Conservation (phyloP, 2,888 invertebrate species). For the Minunthozetes semirufus region DNA sequence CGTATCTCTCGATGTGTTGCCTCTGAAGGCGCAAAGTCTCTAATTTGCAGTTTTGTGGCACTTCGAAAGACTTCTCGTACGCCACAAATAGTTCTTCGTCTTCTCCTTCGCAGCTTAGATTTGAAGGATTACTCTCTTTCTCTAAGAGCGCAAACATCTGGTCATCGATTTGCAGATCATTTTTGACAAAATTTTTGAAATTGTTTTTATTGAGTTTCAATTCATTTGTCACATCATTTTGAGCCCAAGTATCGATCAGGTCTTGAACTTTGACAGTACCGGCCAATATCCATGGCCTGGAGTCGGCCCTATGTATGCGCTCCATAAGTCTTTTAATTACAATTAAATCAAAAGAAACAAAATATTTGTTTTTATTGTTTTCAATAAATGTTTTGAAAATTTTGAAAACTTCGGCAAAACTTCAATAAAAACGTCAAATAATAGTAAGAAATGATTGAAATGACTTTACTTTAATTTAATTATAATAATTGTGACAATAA, state of each 20-base stretch:
- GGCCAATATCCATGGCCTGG: slow-evolving; percentile 21
- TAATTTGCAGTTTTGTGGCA: not conserved
- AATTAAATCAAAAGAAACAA: not conserved
- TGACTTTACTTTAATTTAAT: too few species aligned
- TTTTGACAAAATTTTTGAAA: slow-evolving; percentile 4
- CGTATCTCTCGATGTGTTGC: slow-evolving; percentile 22
- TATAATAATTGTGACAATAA: too few species aligned
- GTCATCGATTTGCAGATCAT: not conserved
- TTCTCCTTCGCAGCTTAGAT: slow-evolving; percentile 1
- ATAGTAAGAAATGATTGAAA: too few species aligned
- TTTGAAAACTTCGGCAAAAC: too few species aligned
- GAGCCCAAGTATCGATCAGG: not conserved
- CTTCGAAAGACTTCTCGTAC: slow-evolving; percentile 2
- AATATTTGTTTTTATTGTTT: not conserved
- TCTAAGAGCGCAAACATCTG: not conserved
- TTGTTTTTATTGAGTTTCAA: not conserved
- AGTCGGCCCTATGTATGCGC: not conserved
- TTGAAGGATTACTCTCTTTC: not conserved
- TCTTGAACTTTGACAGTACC: slow-evolving; percentile 20
- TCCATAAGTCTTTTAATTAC: not conserved
- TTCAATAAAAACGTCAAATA: too few species aligned
- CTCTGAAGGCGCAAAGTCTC: slow-evolving; percentile 24
- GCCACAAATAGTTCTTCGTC: slow-evolving; percentile 3
- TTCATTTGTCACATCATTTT: not conserved
- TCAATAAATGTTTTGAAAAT: too few species aligned